Evolutionary conservation across 2,888 invertebrate species (phyloP).

Genomic region (Toxonevra muliebris): DNA sequence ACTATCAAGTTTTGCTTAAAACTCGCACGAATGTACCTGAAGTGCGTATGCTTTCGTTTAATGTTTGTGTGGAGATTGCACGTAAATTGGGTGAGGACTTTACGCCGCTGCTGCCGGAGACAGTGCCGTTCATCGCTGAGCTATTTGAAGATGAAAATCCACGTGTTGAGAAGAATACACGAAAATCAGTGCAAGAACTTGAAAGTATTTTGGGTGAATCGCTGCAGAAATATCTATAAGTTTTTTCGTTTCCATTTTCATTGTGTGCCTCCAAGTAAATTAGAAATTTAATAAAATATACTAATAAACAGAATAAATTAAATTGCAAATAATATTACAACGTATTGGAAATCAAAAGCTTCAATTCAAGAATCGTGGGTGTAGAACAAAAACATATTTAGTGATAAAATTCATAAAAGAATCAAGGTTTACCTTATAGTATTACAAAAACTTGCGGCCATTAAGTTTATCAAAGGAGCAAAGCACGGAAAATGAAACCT

Average conservation of each 20-base stretch:
- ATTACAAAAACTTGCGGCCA: too few species aligned
- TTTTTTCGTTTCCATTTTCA: neutral
- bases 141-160: conserved; percentile 90
- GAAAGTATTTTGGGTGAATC: conserved; percentile 91
- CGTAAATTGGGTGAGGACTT: conserved; percentile 88
- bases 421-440: too few species aligned
- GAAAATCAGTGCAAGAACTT: conserved; percentile 82
- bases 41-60: conserved; percentile 77
- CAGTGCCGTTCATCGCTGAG: conserved; percentile 93
- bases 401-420: too few species aligned
- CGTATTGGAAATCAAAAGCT: too few species aligned
- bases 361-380: too few species aligned
- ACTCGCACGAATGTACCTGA: conserved; percentile 79
- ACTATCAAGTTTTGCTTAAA: conserved; percentile 89
- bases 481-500: too few species aligned
- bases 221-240: conserved; percentile 85
- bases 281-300: too few species aligned
- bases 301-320: too few species aligned
- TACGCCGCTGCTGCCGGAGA: conserved; percentile 87
- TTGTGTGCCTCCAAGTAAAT: too few species aligned
- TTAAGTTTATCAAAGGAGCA: too few species aligned
- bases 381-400: too few species aligned
- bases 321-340: too few species aligned
- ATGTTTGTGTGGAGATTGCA: conserved; percentile 80
- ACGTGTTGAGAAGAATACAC: conserved; percentile 81